Evolutionary conservation across 2,113 vertebrate genomes (phyloP), one percentile per base, ranked within the genome.

Genomic region (Tilapia sparmanii): DNA sequence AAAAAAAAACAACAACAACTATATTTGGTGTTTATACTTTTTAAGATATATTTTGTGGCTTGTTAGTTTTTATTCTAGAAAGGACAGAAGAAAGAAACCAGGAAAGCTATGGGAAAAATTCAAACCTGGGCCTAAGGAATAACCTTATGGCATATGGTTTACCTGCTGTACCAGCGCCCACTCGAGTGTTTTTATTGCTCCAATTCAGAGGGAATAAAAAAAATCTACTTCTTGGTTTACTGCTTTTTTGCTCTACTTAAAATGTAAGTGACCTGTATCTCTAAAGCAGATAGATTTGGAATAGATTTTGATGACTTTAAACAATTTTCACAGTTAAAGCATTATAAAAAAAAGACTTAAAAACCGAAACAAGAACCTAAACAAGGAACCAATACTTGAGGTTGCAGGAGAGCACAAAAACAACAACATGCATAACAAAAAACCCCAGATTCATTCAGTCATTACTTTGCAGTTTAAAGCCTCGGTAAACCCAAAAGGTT

Each of bases 401-500:
- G 22, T 42, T 26, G 38, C 66, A 71, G n/a, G 2, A 71, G n/a
- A 16, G 66, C 38, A 15, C 38, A 24, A 71, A 42, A 71, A 24
- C n/a, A 71, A 71, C 66, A 71, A 22, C 7, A 68, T 68, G 11
- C 33, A 22, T 68, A 68, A 22, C 19, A 40, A 68, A 15, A 13
- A 0, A 0, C 0, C 9, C 59, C 63, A 4, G 35, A 40, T 71
- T 71, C 35, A 71, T 71, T 71, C 35, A 71, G n/a, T 42, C 35
- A 40, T 71, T 42, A 42, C 66, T 42, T 42, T 71, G 38, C 3
- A 10, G 13, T 24, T 71, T 71, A 71, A 71, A 45, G 38, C 66
- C 66, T 71, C 1, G 0, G 38, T 42, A 45, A 22, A 40, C 63
- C 33, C 33, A 15, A 68, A 2, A 40, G 4, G 33, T 68, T 68